Base-by-base conservation (phyloP, 1,140 invertebrate species). In the Zophobas morio region DNA sequence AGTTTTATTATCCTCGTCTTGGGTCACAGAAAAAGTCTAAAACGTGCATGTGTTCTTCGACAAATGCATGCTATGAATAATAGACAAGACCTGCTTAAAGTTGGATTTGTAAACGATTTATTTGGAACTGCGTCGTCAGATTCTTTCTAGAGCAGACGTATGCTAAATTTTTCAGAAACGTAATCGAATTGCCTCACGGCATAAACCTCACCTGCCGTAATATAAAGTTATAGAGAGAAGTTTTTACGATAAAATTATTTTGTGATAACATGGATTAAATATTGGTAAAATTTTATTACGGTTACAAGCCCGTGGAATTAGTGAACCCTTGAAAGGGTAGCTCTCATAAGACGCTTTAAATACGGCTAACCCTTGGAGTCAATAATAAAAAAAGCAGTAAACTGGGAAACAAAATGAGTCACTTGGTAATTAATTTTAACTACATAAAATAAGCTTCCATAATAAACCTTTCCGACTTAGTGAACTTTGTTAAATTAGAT, bases 181-280 rank as follows among this genome's bases (percentile, higher is more conserved):
- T 63, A 36, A 63, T 63, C 57, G 39, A 63, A 63, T 34, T 33
- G 33, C 8, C 49, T 51, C 8, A 56, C 35, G 34, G 36, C 57
- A 63, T 63, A 39, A 63, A 63, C 6, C 39, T 39, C 36, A 63
- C 6, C 57, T 37, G 32, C 36, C 36, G 36, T 60, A 34, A 20
- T 20, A 20, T 1, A 56, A 35, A 6, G 57, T 51, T n/a, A 51
- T 46, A 51, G n/a, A 51, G 57, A 37, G 36, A 51, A 2, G 6
- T 6, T 63, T 63, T 56, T 35, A 56, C 54, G 54, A 3, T 1
- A 6, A 63, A 63, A 63, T 63, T 63, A 63, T 63, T 63, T 63
- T 63, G 6, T 63, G 36, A 37, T 37, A 51, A 51, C 54, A 32
- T 33, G 20, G 34, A 33, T 56, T 33, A 56, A 56, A 56, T 56